Evolutionary conservation across 2,888 invertebrate genomes (phyloP), one percentile per base, ranked within the genome.

Genomic region (Apocheima hispidaria): DNA sequence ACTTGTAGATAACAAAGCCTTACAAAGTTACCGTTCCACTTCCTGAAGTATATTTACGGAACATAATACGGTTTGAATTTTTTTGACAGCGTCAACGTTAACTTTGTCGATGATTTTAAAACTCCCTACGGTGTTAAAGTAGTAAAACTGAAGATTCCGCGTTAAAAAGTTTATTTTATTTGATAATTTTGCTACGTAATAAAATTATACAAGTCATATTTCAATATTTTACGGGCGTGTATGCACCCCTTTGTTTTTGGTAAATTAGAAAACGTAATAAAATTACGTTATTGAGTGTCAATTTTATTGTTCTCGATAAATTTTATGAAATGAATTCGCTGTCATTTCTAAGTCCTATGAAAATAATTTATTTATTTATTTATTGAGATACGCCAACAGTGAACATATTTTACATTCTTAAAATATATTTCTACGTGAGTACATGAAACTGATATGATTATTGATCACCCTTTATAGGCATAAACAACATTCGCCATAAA

Each of bases 161-260:
- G 69, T 62, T 72, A 69, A 73, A 75, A 73, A 67, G 70, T 74
- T 75, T 73, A 73, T 72, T 72, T 69, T 67, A 70, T 71, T 71
- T 64, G 68, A 71, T 71, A 73, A 70, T 70, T 70, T 67, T 69
- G 71, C 66, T 70, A 57, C 65, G 65, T 64, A 65, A 68, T 67
- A 67, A 66, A 72, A 73, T 68, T 63, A 68, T 65, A 60, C 63
- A 68, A 60, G 65, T 60, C 66, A 57, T 72, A 62, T 65, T 60
- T 71, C 68, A 66, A 62, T 63, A 66, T 71, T 72, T 72, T 71
- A 72, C 60, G 58, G 55, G 58, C 28, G 51, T 44, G 53, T 65
- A 57, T 63, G 62, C 65, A 67, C 65, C 72, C 69, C 38, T 65
- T 72, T 72, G 69, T 67, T 67, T 69, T 67, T 65, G 61, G 16